These are phyloP conservation scores for Desmodus rotundus DNA, from an alignment of 2,113 vertebrate species.

Conservation along the genomic window DNA sequence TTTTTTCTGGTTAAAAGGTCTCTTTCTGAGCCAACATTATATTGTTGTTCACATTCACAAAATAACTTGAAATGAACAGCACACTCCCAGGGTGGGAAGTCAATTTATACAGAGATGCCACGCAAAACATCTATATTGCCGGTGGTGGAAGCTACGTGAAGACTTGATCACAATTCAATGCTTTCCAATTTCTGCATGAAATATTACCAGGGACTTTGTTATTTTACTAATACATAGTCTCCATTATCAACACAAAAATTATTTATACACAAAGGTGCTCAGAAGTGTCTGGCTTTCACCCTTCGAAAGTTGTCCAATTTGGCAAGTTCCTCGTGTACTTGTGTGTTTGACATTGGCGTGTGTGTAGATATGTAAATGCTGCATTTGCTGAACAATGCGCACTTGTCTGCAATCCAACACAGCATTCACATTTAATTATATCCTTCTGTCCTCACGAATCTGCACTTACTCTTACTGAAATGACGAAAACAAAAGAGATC, in stretches of 20 bases:
- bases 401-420: background rate
- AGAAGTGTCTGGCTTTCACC: background rate
- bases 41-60: background rate
- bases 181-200: background rate
- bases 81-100: background rate
- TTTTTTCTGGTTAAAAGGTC: background rate
- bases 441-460: background rate
- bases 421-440: background rate
- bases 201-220: background rate
- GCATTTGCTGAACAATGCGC: background rate
- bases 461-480: background rate
- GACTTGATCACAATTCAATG: background rate
- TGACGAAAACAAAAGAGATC: background rate
- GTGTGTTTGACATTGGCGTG: background rate
- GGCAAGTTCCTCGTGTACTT: background rate
- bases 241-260: background rate
- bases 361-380: background rate
- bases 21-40: background rate
- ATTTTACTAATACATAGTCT: background rate
- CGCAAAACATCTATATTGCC: background rate
- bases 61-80: background rate
- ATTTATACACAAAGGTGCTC: background rate
- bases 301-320: background rate
- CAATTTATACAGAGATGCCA: background rate
- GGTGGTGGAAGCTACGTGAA: background rate